phyloP scores from a whole-genome alignment of 1,140 invertebrate genomes.

The Lasaia peninsularis region DNA sequence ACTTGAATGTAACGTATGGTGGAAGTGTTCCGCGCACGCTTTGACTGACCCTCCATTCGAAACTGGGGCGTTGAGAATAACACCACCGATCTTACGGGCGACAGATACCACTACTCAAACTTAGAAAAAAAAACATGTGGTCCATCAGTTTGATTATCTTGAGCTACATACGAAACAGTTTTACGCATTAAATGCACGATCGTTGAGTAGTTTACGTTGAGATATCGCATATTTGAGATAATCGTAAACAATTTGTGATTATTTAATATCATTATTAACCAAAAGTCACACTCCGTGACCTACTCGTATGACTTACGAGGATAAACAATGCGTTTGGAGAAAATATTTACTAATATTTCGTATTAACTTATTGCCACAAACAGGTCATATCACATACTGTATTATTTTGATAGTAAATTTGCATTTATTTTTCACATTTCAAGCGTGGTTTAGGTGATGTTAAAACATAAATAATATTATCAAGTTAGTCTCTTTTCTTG shows the following conservation, averaged over 20 bases:
- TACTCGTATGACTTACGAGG: neutral
- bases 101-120: conserved; percentile 16
- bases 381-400: too few relatives aligned
- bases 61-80: conserved; percentile 38
- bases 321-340: neutral
- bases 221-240: neutral
- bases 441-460: too few relatives aligned
- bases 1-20: neutral
- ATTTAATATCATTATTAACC: neutral
- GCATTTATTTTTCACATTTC: too few relatives aligned
- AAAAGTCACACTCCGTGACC: neutral
- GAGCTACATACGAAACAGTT: conserved; percentile 7
- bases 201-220: neutral
- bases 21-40: conserved; percentile 29
- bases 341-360: neutral
- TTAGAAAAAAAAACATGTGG: conserved; percentile 10
- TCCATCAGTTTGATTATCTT: neutral
- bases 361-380: too few relatives aligned
- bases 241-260: conserved; percentile 2
- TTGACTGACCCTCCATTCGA: conserved; percentile 33
- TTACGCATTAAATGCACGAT: neutral
- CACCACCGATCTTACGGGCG: conserved; percentile 24
- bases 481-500: too few relatives aligned
- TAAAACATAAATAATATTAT: too few relatives aligned
- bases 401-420: too few relatives aligned